Conservation (phyloP, 2,888 invertebrate genomes). For the Balanococcus diminutus region DNA sequence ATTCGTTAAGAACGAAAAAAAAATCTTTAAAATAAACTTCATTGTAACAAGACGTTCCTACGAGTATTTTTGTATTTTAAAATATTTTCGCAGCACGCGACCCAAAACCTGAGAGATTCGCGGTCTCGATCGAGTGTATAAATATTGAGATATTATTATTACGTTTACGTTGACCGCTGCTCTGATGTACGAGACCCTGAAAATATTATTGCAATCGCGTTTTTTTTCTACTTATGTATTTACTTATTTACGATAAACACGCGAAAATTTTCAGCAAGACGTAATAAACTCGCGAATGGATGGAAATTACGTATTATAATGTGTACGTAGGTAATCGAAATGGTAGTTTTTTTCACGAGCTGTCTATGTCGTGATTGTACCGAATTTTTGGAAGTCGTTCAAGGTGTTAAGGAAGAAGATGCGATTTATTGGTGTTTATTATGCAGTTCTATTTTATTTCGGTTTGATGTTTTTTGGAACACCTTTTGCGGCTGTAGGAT, state of each 20-base stretch:
- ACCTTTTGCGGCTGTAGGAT: neutral
- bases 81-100: neutral
- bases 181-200: neutral
- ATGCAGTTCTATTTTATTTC: neutral
- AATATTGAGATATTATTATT: neutral
- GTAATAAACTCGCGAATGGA: neutral
- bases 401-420: neutral
- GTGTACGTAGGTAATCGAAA: neutral
- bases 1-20: neutral
- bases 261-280: neutral
- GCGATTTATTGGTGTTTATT: conserved; percentile 8
- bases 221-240: neutral
- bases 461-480: neutral
- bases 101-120: neutral
- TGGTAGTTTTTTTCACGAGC: neutral
- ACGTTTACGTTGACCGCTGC: neutral
- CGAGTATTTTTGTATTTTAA: neutral
- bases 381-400: neutral
- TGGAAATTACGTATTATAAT: neutral
- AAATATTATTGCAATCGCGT: neutral
- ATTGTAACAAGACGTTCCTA: too few species aligned
- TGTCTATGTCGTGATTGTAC: neutral
- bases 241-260: neutral
- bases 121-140: too few species aligned
- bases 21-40: neutral